Percentiles rank a stretch among this genome's conserved stretches.
Conservation (phyloP, 2,797 vertebrate species). For the Galaxias olidus region DNA sequence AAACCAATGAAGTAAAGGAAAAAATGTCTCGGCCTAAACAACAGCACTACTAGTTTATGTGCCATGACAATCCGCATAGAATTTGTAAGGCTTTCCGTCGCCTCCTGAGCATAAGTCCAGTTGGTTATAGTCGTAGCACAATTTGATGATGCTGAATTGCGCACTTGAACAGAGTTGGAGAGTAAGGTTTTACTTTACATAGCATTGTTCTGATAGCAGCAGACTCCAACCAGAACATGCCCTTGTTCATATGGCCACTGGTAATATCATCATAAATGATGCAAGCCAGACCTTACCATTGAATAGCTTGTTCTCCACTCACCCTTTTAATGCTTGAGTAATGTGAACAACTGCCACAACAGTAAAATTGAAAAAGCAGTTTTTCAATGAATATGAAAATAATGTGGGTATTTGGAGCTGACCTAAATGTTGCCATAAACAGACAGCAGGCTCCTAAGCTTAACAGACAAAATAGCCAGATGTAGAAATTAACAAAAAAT, state of each 20-base stretch:
- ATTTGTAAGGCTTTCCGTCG: no score
- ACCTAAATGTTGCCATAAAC: background rate
- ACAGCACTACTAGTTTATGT: no score
- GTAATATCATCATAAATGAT: constrained; percentile 14
- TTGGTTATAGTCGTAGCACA: no score
- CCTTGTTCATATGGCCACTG: constrained; percentile 15
- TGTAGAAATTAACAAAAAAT: no score
- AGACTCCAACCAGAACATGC: constrained; percentile 7
- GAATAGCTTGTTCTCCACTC: constrained; percentile 17
- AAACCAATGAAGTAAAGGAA: background rate
- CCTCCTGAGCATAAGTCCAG: no score
- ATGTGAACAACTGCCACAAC: constrained; percentile 11
- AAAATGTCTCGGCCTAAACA: background rate
- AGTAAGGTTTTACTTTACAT: background rate
- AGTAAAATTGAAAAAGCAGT: constrained; percentile 4
- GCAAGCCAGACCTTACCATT: constrained; percentile 16
- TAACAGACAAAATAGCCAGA: no score
- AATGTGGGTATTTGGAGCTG: background rate
- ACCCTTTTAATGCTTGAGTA: constrained; percentile 13
- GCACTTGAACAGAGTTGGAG: background rate
- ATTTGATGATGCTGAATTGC: constrained; percentile 3
- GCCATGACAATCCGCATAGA: no score
- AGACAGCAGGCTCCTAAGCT: background rate
- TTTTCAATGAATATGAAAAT: background rate
- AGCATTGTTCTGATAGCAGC: background rate